Base-by-base conservation (phyloP, 2,797 vertebrate species). In the Botia almorhae region DNA sequence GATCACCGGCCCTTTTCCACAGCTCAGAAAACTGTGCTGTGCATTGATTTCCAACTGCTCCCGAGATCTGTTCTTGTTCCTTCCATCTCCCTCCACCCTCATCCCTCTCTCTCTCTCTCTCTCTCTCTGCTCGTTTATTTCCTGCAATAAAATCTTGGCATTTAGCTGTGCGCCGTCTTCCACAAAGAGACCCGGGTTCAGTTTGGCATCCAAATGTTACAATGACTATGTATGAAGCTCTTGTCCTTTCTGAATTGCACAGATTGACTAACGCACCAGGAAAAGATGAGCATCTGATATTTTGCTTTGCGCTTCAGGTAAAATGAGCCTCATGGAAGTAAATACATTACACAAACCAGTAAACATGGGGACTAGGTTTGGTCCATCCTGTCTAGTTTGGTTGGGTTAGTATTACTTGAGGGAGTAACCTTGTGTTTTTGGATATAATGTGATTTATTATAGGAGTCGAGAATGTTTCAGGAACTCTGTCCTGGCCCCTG, bases 41-140 rank as follows among this genome's bases (percentile, higher is more conserved):
- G 88, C 93, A 95, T 96, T 94, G 95, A 96, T 95, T 94, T 26
- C 94, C 91, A 91, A 93, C 91, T 93, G 92, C 92, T 94, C 93
- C 92, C 93, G 92, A 95, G 94, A 94, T 93, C 93, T 94, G 89
- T 92, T 46, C 10, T 46, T 43, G 39, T 8, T 43, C 43, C 43
- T 46, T 91, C 87, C 91, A 56, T 56, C 50, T 53, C 58, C 67
- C 63, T 76, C 68, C 7, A 29, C 1, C 69, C 61, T 63, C 78
- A 46, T 55, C 26, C 65, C 92, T 88, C 90, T 90, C 89, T 93
- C 63, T 85, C 92, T 88, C 90, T 91, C 90, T 90, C 89, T 93
- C 69, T 85, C 88, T 90, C 88, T 89, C 83, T 92, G 90, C 84
- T 89, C 90, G 89, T 90, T 85, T 89, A 81, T 88, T 81, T 86